A percentile compares a stretch with the other conserved stretches of the same genome.
phyloP scores from a whole-genome alignment of 2,888 invertebrate species.

The Temnothorax unifasciatus region DNA sequence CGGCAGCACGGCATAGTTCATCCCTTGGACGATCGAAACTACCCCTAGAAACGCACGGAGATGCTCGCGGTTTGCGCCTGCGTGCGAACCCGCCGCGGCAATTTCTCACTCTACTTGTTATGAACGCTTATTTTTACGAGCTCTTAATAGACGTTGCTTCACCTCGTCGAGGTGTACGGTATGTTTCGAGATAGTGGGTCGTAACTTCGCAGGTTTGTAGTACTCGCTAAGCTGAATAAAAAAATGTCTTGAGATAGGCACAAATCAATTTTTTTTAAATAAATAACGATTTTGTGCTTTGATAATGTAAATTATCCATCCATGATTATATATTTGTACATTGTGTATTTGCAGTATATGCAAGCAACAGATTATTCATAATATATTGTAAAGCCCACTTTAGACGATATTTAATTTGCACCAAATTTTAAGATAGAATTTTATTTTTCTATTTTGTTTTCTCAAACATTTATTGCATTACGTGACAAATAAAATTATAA shows the following conservation, averaged over 20 bases:
- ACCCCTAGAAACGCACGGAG: slow-evolving; percentile 58
- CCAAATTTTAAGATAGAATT: neutral
- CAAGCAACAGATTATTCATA: neutral
- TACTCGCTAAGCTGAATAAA: neutral
- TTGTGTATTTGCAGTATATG: neutral
- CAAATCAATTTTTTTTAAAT: neutral
- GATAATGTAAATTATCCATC: neutral
- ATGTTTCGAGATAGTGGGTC: neutral
- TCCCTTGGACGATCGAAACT: slow-evolving; percentile 75
- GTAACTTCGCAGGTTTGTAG: neutral
- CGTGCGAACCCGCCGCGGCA: slow-evolving; percentile 64
- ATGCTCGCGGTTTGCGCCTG: slow-evolving; percentile 40
- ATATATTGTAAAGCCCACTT: neutral
- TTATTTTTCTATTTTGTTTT: neutral
- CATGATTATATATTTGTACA: neutral
- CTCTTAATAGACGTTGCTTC: neutral
- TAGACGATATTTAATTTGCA: neutral
- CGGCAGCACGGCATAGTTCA: slow-evolving; percentile 63
- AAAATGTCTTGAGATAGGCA: neutral
- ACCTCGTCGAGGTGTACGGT: neutral
- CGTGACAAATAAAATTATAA: neutral
- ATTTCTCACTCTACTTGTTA: slow-evolving; percentile 56
- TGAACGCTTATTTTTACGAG: slow-evolving; percentile 30
- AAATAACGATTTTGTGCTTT: neutral
- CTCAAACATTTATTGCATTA: neutral